Evolutionary conservation across 2,888 invertebrate species (phyloP).

Genomic region (Apamea crenata): DNA sequence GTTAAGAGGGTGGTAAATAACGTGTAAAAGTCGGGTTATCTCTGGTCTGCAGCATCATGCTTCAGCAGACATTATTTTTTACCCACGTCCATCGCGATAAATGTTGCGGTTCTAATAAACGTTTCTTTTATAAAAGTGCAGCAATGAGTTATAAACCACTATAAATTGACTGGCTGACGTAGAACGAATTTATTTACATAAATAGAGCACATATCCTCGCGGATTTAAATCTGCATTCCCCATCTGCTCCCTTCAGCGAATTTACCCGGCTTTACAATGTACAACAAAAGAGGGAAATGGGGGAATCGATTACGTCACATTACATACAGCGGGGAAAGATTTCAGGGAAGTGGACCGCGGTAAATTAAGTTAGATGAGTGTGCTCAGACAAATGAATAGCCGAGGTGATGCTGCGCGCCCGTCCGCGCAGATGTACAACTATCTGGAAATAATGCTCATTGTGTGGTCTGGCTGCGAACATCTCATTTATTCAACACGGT

Average conservation of each 20-base stretch:
- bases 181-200: conserved; percentile 33
- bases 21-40: conserved; percentile 48
- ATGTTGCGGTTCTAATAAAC: conserved; percentile 4
- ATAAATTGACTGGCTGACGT: background rate
- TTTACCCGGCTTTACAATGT: conserved; percentile 36
- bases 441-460: conserved; percentile 54
- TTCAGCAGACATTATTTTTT: conserved; percentile 28
- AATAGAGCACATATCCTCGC: conserved; percentile 24
- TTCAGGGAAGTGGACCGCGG: conserved; percentile 58
- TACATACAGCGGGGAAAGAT: conserved; percentile 53
- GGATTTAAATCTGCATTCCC: conserved; percentile 32
- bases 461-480: conserved; percentile 46
- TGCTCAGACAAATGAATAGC: conserved; percentile 68
- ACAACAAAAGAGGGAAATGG: conserved; percentile 31
- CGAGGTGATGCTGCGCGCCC: conserved; percentile 45
- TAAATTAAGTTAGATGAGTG: conserved; percentile 70
- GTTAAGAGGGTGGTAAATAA: conserved; percentile 51
- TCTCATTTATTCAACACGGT: conserved; percentile 48
- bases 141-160: conserved; percentile 19
- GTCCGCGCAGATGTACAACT: conserved; percentile 46
- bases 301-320: conserved; percentile 45
- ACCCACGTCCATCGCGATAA: background rate
- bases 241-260: conserved; percentile 31
- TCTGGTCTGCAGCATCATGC: conserved; percentile 13
- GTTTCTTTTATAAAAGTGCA: background rate